Conservation (phyloP, 2,797 vertebrate genomes). For the Acanthopagrus latus region DNA sequence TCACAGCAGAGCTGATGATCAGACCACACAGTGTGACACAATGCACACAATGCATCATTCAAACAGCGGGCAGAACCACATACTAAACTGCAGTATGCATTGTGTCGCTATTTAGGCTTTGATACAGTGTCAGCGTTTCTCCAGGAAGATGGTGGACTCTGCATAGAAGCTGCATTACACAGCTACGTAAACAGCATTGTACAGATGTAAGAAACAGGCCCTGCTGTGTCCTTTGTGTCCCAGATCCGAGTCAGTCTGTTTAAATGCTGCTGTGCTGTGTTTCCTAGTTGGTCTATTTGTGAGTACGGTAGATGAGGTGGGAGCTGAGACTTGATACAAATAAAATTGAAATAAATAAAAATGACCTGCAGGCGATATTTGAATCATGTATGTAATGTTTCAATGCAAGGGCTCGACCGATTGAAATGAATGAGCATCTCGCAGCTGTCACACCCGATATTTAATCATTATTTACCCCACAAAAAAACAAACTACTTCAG, state of each 20-base stretch:
- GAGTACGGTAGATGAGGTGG: neutral
- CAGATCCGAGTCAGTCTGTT: neutral
- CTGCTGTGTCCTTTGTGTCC: neutral
- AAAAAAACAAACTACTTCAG: neutral
- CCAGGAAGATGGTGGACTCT: neutral
- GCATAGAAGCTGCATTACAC: neutral
- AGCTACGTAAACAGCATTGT: neutral
- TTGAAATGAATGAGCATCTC: constrained; percentile 7
- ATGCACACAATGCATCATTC: constrained; percentile 24
- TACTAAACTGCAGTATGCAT: constrained; percentile 4
- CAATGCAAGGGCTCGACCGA: neutral
- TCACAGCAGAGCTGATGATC: constrained; percentile 37
- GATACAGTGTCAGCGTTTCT: constrained; percentile 29
- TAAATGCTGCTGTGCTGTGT: constrained; percentile 3
- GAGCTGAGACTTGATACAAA: neutral
- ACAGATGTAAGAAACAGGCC: constrained; percentile 14
- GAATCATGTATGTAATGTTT: constrained; percentile 1
- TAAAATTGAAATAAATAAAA: neutral
- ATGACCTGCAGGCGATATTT: neutral
- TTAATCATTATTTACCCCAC: neutral
- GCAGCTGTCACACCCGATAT: neutral
- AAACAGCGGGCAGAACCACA: constrained; percentile 23
- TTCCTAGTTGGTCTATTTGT: neutral
- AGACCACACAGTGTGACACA: constrained; percentile 19
- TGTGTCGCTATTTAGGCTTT: constrained; percentile 28